Percentiles rank a stretch among this genome's conserved stretches.
phyloP scores from a whole-genome alignment of 1,140 invertebrate genomes.

The Pseudomyrmex pallidus region DNA sequence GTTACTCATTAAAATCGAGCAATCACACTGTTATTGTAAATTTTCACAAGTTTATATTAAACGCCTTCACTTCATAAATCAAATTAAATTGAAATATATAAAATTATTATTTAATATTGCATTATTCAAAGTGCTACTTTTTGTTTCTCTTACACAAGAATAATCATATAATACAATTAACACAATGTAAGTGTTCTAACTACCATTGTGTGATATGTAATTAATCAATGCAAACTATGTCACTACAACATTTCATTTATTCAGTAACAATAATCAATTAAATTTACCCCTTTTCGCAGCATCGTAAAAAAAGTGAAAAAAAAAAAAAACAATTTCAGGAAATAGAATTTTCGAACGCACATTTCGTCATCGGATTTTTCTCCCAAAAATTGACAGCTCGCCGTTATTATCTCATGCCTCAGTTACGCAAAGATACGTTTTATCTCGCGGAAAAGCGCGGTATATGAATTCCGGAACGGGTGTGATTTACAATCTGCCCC shows the following conservation, averaged over 20 bases:
- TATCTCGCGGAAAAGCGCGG: conserved; percentile 35
- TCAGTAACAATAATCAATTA: neutral
- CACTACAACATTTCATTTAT: neutral
- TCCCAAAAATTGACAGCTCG: conserved; percentile 24
- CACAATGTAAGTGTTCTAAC: neutral
- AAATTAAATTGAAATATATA: too few relatives aligned
- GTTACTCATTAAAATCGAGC: neutral
- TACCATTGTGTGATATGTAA: too few relatives aligned
- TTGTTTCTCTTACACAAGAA: neutral
- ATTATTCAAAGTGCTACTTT: too few relatives aligned
- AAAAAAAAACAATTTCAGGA: neutral
- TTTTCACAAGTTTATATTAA: too few relatives aligned
- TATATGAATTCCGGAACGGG: conserved; percentile 29
- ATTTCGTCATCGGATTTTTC: neutral
- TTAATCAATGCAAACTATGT: neutral
- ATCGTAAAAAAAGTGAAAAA: neutral
- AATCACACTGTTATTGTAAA: too few relatives aligned
- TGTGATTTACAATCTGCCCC: conserved; percentile 43
- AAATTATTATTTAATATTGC: too few relatives aligned
- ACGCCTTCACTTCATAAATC: too few relatives aligned
- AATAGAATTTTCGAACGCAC: neutral
- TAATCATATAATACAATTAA: neutral
- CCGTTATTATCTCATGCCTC: conserved; percentile 50
- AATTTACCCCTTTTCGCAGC: too few relatives aligned
- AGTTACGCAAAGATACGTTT: conserved; percentile 35